Percentiles rank a stretch among this genome's conserved stretches.
Conservation (phyloP, 2,113 vertebrate species). For the Carettochelys insculpta region DNA sequence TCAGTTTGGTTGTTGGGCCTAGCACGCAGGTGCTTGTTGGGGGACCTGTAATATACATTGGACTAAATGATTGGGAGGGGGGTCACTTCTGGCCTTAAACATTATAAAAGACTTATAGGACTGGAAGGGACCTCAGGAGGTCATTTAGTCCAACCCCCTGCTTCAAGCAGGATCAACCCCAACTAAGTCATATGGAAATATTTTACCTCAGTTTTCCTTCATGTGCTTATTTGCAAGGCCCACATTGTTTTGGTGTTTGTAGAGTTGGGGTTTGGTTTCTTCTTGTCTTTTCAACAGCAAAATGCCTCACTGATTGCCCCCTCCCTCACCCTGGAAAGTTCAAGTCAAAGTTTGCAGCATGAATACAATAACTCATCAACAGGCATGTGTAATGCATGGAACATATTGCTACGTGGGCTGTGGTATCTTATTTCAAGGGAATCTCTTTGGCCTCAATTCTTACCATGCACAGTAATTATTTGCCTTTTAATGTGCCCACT, state of each 20-base stretch:
- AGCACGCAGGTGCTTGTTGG: not conserved
- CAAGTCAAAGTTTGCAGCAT: not conserved
- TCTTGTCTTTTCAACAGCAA: not conserved
- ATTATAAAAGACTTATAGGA: too few relatives aligned
- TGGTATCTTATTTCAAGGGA: not conserved
- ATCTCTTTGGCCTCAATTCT: not conserved
- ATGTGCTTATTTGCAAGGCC: not conserved
- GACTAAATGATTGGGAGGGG: not conserved
- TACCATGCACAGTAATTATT: not conserved
- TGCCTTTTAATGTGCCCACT: not conserved
- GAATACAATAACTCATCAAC: not conserved
- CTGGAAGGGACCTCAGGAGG: too few relatives aligned
- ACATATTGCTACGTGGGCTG: not conserved
- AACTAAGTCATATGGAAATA: too few relatives aligned
- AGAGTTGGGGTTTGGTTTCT: fast-evolving
- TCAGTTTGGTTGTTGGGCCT: not conserved
- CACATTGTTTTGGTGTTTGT: not conserved
- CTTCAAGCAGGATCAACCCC: too few relatives aligned
- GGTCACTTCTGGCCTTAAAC: not conserved
- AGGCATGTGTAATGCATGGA: not conserved
- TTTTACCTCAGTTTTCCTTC: not conserved
- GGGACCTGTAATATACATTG: not conserved
- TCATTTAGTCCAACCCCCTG: too few relatives aligned
- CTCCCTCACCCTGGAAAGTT: not conserved
- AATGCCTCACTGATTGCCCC: not conserved